Evolutionary conservation across 2,888 invertebrate genomes (phyloP).

Genomic region (Cosmia pyralina): DNA sequence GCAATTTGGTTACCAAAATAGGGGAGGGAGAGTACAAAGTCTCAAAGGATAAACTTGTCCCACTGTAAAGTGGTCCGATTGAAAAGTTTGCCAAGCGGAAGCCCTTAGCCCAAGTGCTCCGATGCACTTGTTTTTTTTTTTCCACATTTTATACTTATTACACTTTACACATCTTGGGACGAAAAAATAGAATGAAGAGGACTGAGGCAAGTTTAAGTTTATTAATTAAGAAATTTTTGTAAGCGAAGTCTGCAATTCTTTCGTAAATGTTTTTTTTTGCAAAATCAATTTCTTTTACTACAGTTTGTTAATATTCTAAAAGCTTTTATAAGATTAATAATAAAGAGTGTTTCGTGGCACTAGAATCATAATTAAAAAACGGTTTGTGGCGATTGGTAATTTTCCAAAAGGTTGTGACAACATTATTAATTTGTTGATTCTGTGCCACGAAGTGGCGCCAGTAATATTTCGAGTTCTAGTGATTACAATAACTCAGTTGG

Average conservation of each 20-base stretch:
- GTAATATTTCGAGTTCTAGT: constrained; percentile 25
- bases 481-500: constrained; percentile 45
- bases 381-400: neutral
- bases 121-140: constrained; percentile 71
- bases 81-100: constrained; percentile 79
- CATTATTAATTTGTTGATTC: constrained; percentile 32
- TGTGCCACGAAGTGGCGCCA: constrained; percentile 43
- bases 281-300: neutral
- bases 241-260: constrained; percentile 57
- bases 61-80: constrained; percentile 78
- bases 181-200: constrained; percentile 49
- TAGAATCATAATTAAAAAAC: neutral
- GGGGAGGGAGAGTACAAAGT: constrained; percentile 66
- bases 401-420: constrained; percentile 20
- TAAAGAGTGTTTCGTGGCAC: neutral
- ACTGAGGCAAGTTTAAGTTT: constrained; percentile 66
- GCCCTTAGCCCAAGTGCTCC: constrained; percentile 74
- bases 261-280: constrained; percentile 23
- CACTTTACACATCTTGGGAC: constrained; percentile 58
- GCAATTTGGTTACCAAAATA: constrained; percentile 83
- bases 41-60: constrained; percentile 79
- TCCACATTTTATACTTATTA: constrained; percentile 64
- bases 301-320: neutral
- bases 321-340: neutral
- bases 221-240: constrained; percentile 73